A percentile compares a stretch with the other conserved stretches of the same genome.
Evolutionary conservation across 2,113 vertebrate species (phyloP).

Genomic region (Paedocypris sp.): DNA sequence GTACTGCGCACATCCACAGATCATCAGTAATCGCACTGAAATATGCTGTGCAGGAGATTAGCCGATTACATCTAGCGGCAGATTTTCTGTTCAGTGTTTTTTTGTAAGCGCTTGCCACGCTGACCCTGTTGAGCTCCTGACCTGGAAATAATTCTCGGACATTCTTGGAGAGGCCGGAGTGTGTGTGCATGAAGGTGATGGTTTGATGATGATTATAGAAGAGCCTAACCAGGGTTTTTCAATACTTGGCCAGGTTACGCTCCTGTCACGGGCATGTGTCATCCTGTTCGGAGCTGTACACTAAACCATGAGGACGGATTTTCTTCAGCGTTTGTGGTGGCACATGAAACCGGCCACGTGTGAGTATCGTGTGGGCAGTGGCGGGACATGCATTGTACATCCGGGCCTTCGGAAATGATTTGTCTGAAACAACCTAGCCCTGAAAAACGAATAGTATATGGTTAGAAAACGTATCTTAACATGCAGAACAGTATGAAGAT

Average conservation of each 20-base stretch:
- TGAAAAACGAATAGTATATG: too few species aligned
- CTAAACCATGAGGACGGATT: conserved; percentile 90
- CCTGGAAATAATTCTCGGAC: neutral
- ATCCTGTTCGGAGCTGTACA: conserved; percentile 82
- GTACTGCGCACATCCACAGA: conserved; percentile 41
- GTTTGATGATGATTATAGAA: neutral
- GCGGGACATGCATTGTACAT: too few species aligned
- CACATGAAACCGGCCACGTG: conserved; percentile 92
- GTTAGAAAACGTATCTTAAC: too few species aligned
- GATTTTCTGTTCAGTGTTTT: neutral
- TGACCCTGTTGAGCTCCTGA: neutral
- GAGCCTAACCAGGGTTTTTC: neutral
- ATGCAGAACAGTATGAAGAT: too few species aligned
- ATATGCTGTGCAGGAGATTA: neutral
- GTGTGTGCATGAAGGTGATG: neutral
- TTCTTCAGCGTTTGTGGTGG: conserved; percentile 86
- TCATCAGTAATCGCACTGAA: neutral
- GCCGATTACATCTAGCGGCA: neutral
- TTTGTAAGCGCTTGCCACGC: neutral
- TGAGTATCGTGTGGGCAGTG: too few species aligned
- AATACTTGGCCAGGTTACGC: conserved; percentile 72
- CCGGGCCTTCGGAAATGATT: too few species aligned
- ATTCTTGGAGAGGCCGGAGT: neutral
- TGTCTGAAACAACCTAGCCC: too few species aligned
- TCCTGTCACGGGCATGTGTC: conserved; percentile 91